Evolutionary conservation across 2,797 vertebrate species (phyloP), one percentile per base, ranked within the genome.

Genomic region (Sebastes steindachneri): DNA sequence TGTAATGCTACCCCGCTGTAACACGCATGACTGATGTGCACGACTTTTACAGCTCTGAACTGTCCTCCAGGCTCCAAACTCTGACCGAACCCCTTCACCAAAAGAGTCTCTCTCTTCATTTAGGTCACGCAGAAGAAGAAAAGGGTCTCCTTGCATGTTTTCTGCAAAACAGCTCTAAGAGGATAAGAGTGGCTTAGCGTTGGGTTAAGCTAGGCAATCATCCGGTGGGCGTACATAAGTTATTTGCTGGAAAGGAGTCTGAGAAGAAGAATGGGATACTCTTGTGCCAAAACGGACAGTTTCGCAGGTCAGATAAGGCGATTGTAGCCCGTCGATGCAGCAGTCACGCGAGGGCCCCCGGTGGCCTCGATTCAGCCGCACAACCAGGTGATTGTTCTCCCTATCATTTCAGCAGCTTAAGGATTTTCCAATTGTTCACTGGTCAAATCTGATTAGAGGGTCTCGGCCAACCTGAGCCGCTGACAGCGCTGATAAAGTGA

Each of bases 191-290:
- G 88, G 92, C 90, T 94, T 92, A 93, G 76, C 51, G 4, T 77
- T 21, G 77, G 76, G 84, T 86, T 92, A 94, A 95, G 87, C 89
- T 45, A 65, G 93, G 72, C 89, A 92, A 92, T 93, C 90, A 86
- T 60, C 85, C 3, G 35, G 83, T 88, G 87, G 91, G 91, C 69
- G 74, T 89, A 28, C 88, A 85, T 67, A 82, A 82, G 78, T 74
- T 82, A 85, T 89, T 92, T 88, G 64, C 76, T 85, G 79, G 75
- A 86, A 80, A 71, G 51, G 75, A 91, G 82, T 73, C 55, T 58
- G 63, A 33, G 76, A 55, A 74, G 82, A 82, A 90, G 84, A 89
- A 92, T 90, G 79, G 85, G 84, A 86, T 80, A 73, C 85, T 80
- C 71, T 31, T 17, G 37, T 14, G 75, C 63, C 51, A 33, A 85